Base-by-base conservation (phyloP, 2,888 invertebrate species). In the Ophion costatus region DNA sequence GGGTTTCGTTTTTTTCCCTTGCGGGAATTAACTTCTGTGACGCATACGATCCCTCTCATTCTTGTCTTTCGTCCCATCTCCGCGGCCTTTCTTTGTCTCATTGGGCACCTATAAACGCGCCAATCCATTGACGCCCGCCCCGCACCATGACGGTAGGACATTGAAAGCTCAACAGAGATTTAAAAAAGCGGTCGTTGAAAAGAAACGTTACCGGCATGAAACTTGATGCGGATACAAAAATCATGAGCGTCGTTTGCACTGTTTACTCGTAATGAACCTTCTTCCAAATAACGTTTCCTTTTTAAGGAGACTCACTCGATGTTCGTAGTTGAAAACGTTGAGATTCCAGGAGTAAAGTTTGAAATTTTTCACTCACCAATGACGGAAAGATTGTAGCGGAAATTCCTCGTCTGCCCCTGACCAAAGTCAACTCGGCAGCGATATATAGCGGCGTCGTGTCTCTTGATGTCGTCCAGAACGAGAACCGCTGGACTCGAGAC, bases 351-450 rank as follows among this genome's bases (percentile, higher is more conserved):
- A 33, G 33, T 29, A 9, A 20, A 33, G 33, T 29, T 20, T 9
- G 9, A 17, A 22, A n/a, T 20, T 57, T 20, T n/a, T 14, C 0
- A 95, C 97, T 97, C 93, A 98, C 98, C 97, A 92, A 98, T 97
- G 89, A 98, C 97, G 87, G 98, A 97, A 91, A 98, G 96, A 94
- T 98, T 98, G 94, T 98, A 98, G 92, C 97, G 96, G 94, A 97
- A 97, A 94, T 97, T 98, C 93, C 97, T 96, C 85, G 98, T 98
- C 94, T 98, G 98, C 87, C 97, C 97, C 94, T 97, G 97, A 87
- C 97, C 95, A 95, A 98, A 98, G 95, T 98, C 98, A 88, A 98
- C 97, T 87, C 98, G 95, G 94, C 98, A 98, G 87, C 98, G 95
- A 95, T 98, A 98, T 89, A 97, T 96, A 91, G 98, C 98, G 94